Percentiles rank a stretch among this genome's conserved stretches.
Conservation (phyloP, 2,888 invertebrate species). For the Cerceris rybyensis region DNA sequence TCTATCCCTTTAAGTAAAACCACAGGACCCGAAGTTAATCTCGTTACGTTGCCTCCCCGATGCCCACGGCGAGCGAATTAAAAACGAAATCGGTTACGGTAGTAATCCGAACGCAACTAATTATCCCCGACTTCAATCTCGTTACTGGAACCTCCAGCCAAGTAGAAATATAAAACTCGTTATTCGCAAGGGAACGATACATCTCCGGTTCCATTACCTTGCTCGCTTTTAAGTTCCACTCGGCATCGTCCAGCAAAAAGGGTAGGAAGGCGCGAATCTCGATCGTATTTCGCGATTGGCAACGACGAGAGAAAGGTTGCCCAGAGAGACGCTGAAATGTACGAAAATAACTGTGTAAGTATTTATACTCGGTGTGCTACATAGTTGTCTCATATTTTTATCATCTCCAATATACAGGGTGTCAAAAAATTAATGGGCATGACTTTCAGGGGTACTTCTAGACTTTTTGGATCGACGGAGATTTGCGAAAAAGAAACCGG, state of each 20-base stretch:
- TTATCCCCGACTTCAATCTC: slow-evolving; percentile 45
- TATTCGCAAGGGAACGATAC: slow-evolving; percentile 61
- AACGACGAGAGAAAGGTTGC: slow-evolving; percentile 11
- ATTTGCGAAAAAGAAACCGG: no score
- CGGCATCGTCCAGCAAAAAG: slow-evolving; percentile 33
- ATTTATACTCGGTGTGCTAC: no score
- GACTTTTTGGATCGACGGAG: no score
- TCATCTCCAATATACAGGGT: no score
- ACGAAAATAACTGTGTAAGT: no score
- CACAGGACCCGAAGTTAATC: slow-evolving; percentile 3
- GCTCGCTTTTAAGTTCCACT: slow-evolving; percentile 46
- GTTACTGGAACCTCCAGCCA: slow-evolving; percentile 33
- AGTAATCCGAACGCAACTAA: slow-evolving; percentile 48
- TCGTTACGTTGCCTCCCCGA: slow-evolving; percentile 3
- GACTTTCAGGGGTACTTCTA: no score
- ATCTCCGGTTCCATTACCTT: slow-evolving; percentile 56
- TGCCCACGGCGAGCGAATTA: slow-evolving; percentile 25
- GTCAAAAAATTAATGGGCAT: no score
- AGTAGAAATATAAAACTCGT: slow-evolving; percentile 59
- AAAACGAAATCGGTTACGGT: slow-evolving; percentile 41
- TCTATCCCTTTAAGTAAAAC: background rate
- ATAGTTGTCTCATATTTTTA: no score
- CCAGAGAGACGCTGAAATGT: no score
- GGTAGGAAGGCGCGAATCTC: slow-evolving; percentile 26
- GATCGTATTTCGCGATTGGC: slow-evolving; percentile 45